Conservation (phyloP, 2,113 vertebrate genomes). For the Spheniscus mendiculus region DNA sequence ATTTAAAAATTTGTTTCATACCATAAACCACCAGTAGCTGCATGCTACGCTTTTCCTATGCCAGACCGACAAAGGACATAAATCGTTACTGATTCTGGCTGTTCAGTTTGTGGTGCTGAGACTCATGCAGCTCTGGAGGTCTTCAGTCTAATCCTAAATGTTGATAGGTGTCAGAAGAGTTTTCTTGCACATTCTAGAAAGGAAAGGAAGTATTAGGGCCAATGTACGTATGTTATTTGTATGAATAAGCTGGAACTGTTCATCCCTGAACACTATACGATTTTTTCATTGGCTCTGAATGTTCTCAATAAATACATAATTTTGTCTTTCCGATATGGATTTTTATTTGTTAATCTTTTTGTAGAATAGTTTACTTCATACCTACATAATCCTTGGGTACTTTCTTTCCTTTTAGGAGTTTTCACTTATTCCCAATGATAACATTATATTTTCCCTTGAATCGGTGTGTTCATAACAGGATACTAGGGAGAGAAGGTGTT, state of each 20-base stretch:
- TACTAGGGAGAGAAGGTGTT: neutral
- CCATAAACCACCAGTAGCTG: neutral
- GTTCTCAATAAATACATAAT: neutral
- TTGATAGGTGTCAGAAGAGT: neutral
- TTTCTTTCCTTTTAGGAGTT: conserved; percentile 10
- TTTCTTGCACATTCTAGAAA: neutral
- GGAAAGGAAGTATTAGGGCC: neutral
- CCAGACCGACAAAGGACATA: neutral
- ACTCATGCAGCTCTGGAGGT: neutral
- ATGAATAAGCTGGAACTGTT: neutral
- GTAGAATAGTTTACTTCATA: neutral
- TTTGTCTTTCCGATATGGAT: neutral
- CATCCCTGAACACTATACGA: neutral
- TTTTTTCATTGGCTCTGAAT: conserved; percentile 7
- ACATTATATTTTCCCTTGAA: neutral
- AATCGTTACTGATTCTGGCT: neutral
- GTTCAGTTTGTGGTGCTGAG: neutral
- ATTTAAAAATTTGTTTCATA: neutral
- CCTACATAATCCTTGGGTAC: neutral
- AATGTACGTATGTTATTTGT: neutral
- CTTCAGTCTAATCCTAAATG: neutral
- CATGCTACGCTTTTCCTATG: neutral
- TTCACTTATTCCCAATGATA: neutral
- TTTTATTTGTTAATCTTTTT: neutral
- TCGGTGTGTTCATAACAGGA: neutral